phyloP scores from a whole-genome alignment of 2,113 vertebrate genomes.

The Salvelinus alpinus region DNA sequence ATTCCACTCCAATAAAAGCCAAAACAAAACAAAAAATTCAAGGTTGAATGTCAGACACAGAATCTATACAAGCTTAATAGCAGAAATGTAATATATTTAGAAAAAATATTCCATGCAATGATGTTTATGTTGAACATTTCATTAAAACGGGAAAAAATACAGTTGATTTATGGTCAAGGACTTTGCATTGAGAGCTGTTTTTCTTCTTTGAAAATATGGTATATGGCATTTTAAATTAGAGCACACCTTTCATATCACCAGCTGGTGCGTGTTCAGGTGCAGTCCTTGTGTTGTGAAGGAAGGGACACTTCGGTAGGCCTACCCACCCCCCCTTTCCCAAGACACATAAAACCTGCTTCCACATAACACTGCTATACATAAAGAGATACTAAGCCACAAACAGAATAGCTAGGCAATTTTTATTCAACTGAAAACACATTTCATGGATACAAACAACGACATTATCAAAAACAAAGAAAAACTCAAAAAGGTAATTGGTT shows the following conservation, averaged over 20 bases:
- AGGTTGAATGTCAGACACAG: constrained; percentile 62
- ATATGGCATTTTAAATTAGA: constrained; percentile 70
- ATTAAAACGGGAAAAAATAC: constrained; percentile 16
- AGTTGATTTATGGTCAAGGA: constrained; percentile 30
- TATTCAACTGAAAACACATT: not conserved
- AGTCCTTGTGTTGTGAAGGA: constrained; percentile 58
- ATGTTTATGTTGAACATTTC: constrained; percentile 57
- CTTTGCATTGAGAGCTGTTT: not conserved
- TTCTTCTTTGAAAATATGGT: constrained; percentile 65
- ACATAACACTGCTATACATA: constrained; percentile 5
- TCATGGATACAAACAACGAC: not conserved
- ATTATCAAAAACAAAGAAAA: not conserved
- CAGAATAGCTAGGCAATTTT: not conserved
- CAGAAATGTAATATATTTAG: constrained; percentile 52
- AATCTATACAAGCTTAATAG: constrained; percentile 50
- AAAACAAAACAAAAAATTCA: constrained; percentile 62
- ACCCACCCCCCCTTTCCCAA: constrained; percentile 4
- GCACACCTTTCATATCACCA: constrained; percentile 72
- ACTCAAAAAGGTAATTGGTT: no score
- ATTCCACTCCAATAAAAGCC: constrained; percentile 36
- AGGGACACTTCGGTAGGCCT: constrained; percentile 38
- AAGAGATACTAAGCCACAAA: not conserved
- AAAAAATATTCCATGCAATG: constrained; percentile 20
- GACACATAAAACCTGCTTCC: not conserved
- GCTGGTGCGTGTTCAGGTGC: constrained; percentile 75